Evolutionary conservation across 35 echinoderm and acorn worm species (phyloP), one percentile per base, ranked within the genome.

Genomic region (Acanthaster planci): DNA sequence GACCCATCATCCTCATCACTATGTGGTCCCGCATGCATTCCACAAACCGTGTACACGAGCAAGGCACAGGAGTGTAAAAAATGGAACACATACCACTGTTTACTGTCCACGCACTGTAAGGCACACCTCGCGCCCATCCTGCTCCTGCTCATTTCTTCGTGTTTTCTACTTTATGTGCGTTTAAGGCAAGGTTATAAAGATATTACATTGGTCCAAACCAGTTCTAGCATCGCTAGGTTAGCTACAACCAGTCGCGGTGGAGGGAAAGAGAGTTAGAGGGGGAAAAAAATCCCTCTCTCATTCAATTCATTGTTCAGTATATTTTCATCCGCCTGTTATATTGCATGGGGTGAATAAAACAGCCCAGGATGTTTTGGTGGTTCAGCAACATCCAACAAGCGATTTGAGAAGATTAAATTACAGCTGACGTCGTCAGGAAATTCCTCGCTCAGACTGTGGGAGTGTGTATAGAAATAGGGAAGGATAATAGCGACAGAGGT

Each of bases 361-460:
- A 30, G 3, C 23, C 2, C 29, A 36, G 34, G 64, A 4, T 72
- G 26, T 67, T 72, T 72, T 31, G 22, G 23, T 21, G 21, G 64
- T 26, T 72, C 64, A 35, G 59, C 23, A 72, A 72, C 64, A 72
- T 72, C 34, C 57, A 72, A 29, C 23, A 72, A 72, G 64, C 22
- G 64, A 21, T 34, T 72, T 72, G 22, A 26, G 64, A 34, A 72
- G 31, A 72, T 34, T 72, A 72, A 72, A 72, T 72, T 72, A 34
- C 26, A 72, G 34, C 23, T 72, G 64, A 72, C 64, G 34, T 72
- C 34, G 34, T 72, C 64, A 72, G 64, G 64, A 72, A 72, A 34
- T 72, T 3, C 30, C 34, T 34, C 30, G 26, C 34, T 34, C 64
- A 72, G 42, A 47, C 12, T 47, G 4, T 59, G 56, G 56, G 56